Evolutionary conservation across 2,888 invertebrate species (phyloP), one percentile per base, ranked within the genome.

Genomic region (Penaeus monodon): DNA sequence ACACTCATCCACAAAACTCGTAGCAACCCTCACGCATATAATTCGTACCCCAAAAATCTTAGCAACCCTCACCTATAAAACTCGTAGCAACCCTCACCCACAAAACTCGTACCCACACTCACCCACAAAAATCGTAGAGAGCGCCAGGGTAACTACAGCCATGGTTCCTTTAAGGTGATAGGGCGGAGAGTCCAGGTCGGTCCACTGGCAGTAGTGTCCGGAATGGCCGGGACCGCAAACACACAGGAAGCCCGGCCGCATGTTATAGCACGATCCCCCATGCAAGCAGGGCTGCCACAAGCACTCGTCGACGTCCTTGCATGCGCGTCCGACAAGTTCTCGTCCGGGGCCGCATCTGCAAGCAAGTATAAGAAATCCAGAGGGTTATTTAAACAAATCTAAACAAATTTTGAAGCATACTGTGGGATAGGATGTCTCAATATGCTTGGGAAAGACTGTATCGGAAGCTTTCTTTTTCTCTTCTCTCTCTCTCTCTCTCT

Each of bases 261-360:
- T 83, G 83, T 87, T 87, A 33, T 44, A 64, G 33, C 87, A 87
- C 38, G 87, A 27, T 7, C 87, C 87, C 0, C 83, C 82, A 27
- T 83, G 80, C 8, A 87, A 57, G 38, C 87, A 87, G 1, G 87
- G 87, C 79, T 44, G 83, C 73, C 80, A 87, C 65, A 87, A 27
- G 29, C 87, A 87, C 82, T 87, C 87, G 79, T 87, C 87, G 57
- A 87, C 83, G 38, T 87, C 87, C 33, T 82, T 29, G n/a, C 87
- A 87, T 10, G 33, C 68, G 44, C 78, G 49, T 24, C 79, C 87
- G 49, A 80, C 83, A 57, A 79, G 73, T 49, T 83, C 76, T 17
- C 66, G 14, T 1, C 83, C 87, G 10, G 87, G 83, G 27, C 87
- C 83, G 33, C 87, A 87, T 66, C 87, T 87, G 65, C 2, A 64